Evolutionary conservation across 64 coral and sea anemone genomes (phyloP), one percentile per base, ranked within the genome.

Genomic region (Stichodactyla mertensii): DNA sequence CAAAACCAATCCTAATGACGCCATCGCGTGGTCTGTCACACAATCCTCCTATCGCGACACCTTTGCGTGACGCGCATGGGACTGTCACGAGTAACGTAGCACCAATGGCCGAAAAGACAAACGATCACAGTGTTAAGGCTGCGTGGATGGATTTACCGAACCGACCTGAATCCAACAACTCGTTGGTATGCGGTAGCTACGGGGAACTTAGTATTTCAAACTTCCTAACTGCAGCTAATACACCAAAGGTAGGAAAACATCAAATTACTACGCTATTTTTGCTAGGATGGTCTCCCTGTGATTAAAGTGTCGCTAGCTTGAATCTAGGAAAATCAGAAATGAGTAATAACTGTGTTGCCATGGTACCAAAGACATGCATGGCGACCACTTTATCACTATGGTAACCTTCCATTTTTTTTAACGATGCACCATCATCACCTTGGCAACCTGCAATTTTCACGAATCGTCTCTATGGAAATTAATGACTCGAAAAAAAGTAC

Each of bases 131-230:
- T 62, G 0, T 6, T 61, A 84, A 84, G 22, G 20, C 9, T 36
- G 83, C 83, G 45, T 59, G 83, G 83, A 61, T 85, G 55, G 69
- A 85, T 6, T 18, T 60, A 8, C 83, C 83, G 7, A 85, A 18
- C 24, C 52, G 83, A 61, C 4, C 51, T 82, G 22, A 27, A 6
- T 52, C 51, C 19, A 81, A 16, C 8, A 52, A 14, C 15, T 81
- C 51, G 14, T 16, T 81, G 6, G 52, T 81, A 7, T 9, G 51
- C 26, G n/a, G 78, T 28, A 81, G 36, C 54, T 81, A 45, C 16
- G 78, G 78, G 12, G 78, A 81, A 31, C 53, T 81, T 7, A 54
- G 78, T 18, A 81, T 79, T 0, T 79, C 77, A 4, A 12, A 28
- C 28, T 79, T 51, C 51, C 77, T 81, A 16, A 52, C 13, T 0